Evolutionary conservation across 2,113 vertebrate species (phyloP), one percentile per base, ranked within the genome.

Genomic region (Salvelinus fontinalis): DNA sequence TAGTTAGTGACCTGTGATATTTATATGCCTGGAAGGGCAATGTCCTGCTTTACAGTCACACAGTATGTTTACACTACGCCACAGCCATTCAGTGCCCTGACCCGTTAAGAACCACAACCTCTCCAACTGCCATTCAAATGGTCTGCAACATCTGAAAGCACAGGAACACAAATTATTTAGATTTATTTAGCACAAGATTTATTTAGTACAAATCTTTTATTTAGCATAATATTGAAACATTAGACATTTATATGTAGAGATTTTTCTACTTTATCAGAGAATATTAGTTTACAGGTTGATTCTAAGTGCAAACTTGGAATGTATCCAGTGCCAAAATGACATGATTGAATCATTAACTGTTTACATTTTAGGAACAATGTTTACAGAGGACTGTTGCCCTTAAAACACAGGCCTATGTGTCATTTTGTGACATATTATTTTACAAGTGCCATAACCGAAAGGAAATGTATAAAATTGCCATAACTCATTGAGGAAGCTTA

Each of bases 401-500:
- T 70, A 64, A 69, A 62, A 22, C 16, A 62, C 5, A 62, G 59
- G 18, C 51, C 49, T 54, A 24, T 31, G 71, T 71, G 70, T 80
- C 76, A 78, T 70, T 49, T 68, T 13, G 12, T 68, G 24, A 39
- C 34, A 80, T 64, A 80, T 22, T 78, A 71, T 80, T 84, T 34
- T 74, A 16, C 34, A 86, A 90, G 88, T 89, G 88, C 88, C 83
- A 79, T 5, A 57, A 67, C 77, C 79, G 83, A 81, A 71, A 75
- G 75, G 70, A 79, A 87, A 86, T 86, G 84, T 89, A 82, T 44
- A 72, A 74, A 70, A 73, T 68, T 44, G 85, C 67, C 9, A 68
- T 71, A 57, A 51, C 27, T 24, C 76, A 9, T 29, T 60, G 31
- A 24, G 11, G 20, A 81, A 18, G 12, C 27, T 59, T 24, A 69